A percentile compares a stretch with the other conserved stretches of the same genome.
Conservation (phyloP, 1,140 invertebrate species). For the Grapholita molesta region DNA sequence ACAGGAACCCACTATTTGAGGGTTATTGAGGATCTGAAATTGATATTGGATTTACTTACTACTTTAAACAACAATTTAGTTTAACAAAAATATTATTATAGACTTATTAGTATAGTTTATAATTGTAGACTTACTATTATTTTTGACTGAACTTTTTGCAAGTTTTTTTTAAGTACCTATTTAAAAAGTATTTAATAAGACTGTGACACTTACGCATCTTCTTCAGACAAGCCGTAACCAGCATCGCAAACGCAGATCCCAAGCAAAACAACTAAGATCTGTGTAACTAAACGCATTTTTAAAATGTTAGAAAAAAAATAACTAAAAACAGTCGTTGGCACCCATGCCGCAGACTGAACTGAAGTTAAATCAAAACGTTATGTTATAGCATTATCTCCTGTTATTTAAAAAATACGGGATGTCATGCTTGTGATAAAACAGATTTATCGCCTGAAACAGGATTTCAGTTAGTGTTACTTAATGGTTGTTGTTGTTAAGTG, state of each 20-base stretch:
- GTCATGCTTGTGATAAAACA: conserved; percentile 48
- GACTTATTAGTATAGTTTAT: too few species aligned
- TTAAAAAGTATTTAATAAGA: not conserved
- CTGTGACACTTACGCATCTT: conserved; percentile 42
- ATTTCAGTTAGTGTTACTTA: conserved; percentile 24
- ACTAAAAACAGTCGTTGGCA: conserved; percentile 38
- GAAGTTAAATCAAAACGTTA: conserved; percentile 28
- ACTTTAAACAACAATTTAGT: too few species aligned
- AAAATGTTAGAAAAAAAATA: conserved; percentile 24
- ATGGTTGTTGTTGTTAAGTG: too few species aligned
- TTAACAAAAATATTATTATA: too few species aligned
- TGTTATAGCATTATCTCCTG: conserved; percentile 37
- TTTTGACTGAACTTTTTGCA: too few species aligned
- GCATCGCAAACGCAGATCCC: conserved; percentile 40
- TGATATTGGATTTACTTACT: too few species aligned
- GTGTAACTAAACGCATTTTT: conserved; percentile 49
- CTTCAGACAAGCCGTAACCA: conserved; percentile 38
- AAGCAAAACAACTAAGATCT: conserved; percentile 44
- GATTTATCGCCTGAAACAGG: conserved; percentile 42
- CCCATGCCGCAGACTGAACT: conserved; percentile 46
- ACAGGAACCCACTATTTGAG: too few species aligned
- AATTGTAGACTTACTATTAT: too few species aligned
- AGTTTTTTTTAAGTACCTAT: too few species aligned
- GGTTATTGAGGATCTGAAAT: too few species aligned
- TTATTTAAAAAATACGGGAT: conserved; percentile 40